phyloP scores from a whole-genome alignment of 2,113 vertebrate species.

The Spheniscus mendiculus region DNA sequence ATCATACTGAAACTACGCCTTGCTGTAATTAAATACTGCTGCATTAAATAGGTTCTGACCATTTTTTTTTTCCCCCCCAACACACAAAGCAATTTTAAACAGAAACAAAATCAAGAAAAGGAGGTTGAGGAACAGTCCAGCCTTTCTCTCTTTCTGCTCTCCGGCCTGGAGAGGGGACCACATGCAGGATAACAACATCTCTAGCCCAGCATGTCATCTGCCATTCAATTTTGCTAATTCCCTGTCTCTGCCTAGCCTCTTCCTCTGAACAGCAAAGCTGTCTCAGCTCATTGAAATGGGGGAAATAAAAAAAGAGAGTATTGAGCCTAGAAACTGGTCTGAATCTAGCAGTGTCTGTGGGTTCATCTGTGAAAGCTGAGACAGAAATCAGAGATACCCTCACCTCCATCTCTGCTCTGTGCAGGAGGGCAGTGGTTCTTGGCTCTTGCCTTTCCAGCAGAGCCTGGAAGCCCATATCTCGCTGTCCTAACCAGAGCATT shows the following conservation, averaged over 20 bases:
- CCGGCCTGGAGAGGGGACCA: fast-evolving
- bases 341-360: background rate
- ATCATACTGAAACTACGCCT: background rate
- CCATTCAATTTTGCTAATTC: background rate
- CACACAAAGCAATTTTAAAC: background rate
- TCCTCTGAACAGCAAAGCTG: background rate
- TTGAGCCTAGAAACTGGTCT: background rate
- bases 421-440: background rate
- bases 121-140: background rate
- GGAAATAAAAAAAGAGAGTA: background rate
- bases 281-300: fast-evolving
- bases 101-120: background rate
- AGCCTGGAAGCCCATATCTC: background rate
- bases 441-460: background rate
- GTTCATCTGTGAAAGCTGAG: background rate
- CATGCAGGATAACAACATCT: background rate
- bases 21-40: constrained; percentile 6
- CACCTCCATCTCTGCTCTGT: background rate
- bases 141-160: background rate
- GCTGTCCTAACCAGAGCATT: background rate
- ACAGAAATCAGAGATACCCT: background rate
- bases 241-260: background rate
- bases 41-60: background rate
- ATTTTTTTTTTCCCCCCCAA: fast-evolving
- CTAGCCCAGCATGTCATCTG: background rate